A percentile compares a stretch with the other conserved stretches of the same genome.
phyloP scores from a whole-genome alignment of 1,140 invertebrate species.

The Lanistes nyassanus region DNA sequence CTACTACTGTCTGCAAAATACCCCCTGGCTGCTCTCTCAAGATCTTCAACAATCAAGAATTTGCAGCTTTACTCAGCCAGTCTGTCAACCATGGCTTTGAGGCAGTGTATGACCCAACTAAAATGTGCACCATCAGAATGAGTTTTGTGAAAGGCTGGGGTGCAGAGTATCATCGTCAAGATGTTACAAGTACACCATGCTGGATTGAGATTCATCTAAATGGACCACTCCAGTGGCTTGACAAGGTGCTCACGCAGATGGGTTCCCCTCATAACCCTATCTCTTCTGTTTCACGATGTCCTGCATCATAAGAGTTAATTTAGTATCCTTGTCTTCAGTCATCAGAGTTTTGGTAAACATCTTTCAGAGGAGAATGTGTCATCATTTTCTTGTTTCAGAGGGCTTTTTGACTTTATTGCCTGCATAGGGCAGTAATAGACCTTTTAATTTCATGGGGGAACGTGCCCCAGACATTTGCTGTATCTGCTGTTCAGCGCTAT shows the following conservation, averaged over 20 bases:
- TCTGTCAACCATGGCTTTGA: conserved; percentile 82
- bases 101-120: conserved; percentile 95
- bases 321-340: too few relatives aligned
- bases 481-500: too few relatives aligned
- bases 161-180: conserved; percentile 69
- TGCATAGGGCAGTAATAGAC: too few relatives aligned
- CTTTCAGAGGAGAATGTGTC: too few relatives aligned
- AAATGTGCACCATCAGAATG: conserved; percentile 95
- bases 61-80: conserved; percentile 87
- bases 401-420: too few relatives aligned
- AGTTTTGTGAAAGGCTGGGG: conserved; percentile 72
- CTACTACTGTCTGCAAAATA: conserved; percentile 90
- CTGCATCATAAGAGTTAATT: background rate
- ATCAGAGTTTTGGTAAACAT: too few relatives aligned
- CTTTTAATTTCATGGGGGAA: too few relatives aligned
- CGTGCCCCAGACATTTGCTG: too few relatives aligned
- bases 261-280: conserved; percentile 66
- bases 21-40: conserved; percentile 86
- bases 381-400: too few relatives aligned
- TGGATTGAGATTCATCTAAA: conserved; percentile 71
- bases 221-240: conserved; percentile 68
- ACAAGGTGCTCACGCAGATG: conserved; percentile 68
- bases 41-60: conserved; percentile 98
- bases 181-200: conserved; percentile 70
- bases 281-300: conserved; percentile 65